Conservation (phyloP, 2,797 vertebrate species). For the Limosa lapponica region DNA sequence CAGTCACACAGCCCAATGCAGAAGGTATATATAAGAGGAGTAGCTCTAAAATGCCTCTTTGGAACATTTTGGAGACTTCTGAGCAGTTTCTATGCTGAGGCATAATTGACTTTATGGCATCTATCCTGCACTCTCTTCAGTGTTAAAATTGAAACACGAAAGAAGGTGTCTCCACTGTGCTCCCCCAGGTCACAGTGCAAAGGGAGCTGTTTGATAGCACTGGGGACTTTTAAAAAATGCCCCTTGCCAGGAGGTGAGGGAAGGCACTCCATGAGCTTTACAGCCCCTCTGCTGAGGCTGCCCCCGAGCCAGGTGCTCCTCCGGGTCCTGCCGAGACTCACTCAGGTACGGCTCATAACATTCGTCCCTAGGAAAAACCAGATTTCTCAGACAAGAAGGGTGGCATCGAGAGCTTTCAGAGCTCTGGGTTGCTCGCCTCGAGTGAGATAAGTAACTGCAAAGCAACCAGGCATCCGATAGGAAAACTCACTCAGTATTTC, state of each 20-base stretch:
- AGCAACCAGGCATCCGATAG: background rate
- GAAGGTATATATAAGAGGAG: background rate
- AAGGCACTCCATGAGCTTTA: background rate
- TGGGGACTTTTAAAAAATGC: background rate
- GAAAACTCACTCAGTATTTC: background rate
- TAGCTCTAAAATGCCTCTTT: background rate
- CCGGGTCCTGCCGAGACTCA: fast-evolving
- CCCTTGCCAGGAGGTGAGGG: background rate
- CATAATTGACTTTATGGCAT: background rate
- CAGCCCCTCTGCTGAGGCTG: background rate
- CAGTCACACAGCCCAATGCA: background rate
- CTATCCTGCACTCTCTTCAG: background rate
- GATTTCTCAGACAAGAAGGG: background rate
- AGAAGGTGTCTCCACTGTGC: background rate
- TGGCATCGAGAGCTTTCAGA: background rate
- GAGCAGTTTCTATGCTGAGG: background rate
- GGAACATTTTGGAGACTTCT: background rate
- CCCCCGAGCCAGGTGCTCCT: background rate
- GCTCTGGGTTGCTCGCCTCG: background rate
- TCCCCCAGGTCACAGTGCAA: background rate
- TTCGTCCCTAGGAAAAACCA: background rate
- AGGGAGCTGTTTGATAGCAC: fast-evolving
- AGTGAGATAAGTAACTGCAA: background rate
- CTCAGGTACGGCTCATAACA: background rate
- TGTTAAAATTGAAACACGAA: background rate